A percentile compares a stretch with the other conserved stretches of the same genome.
Evolutionary conservation across 2,888 invertebrate genomes (phyloP).

Genomic region (Thymelicus sylvestris): DNA sequence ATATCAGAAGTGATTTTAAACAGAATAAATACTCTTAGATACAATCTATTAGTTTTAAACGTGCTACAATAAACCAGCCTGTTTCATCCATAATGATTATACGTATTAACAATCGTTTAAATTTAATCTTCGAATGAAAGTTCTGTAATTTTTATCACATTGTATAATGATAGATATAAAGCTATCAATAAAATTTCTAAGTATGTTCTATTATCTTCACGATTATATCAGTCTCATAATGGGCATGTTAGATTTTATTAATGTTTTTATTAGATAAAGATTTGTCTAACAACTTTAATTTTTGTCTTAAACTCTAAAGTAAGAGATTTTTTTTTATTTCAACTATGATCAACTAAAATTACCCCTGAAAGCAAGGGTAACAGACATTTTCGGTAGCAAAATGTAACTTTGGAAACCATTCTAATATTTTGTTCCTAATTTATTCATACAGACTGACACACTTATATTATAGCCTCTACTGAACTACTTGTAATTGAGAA

Average conservation of each 20-base stretch:
- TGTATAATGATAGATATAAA: slow-evolving; percentile 13
- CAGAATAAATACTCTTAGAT: too few species aligned
- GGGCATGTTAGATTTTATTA: slow-evolving; percentile 2
- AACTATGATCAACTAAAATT: too few species aligned
- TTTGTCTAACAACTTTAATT: neutral
- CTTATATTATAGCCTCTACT: too few species aligned
- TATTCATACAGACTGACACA: too few species aligned
- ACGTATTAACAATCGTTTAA: neutral
- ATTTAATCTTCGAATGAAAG: slow-evolving; percentile 24
- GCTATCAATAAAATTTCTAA: slow-evolving; percentile 24
- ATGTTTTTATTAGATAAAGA: neutral
- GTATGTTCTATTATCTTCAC: neutral
- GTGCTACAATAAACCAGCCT: neutral
- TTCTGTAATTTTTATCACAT: slow-evolving; percentile 17
- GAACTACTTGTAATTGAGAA: too few species aligned
- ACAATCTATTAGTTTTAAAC: neutral
- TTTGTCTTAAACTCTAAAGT: neutral
- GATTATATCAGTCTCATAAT: slow-evolving; percentile 5
- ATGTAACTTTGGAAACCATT: too few species aligned
- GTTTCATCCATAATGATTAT: neutral
- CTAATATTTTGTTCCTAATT: too few species aligned
- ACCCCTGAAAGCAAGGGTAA: too few species aligned
- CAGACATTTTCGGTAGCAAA: too few species aligned
- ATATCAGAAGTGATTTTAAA: too few species aligned
- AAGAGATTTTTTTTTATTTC: too few species aligned